These are phyloP conservation scores for Nomia melanderi DNA, from an alignment of 1,140 invertebrate species.

Conservation along the genomic window DNA sequence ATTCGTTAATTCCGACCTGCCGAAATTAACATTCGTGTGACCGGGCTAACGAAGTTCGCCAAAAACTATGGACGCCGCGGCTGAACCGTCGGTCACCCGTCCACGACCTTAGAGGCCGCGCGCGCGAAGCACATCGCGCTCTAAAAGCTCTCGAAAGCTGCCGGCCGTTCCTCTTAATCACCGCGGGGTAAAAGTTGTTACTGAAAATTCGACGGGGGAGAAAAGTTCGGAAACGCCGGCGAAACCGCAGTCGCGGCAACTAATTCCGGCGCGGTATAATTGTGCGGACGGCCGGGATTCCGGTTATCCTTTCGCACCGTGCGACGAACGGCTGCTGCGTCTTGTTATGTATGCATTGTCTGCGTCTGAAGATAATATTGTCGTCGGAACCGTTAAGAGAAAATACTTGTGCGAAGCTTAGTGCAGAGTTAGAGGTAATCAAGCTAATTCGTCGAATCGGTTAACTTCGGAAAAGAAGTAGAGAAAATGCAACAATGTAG, in stretches of 20 bases:
- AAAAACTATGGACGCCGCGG: neutral
- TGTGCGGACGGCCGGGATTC: conserved; percentile 17
- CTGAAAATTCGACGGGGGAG: conserved; percentile 41
- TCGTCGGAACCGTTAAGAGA: no score
- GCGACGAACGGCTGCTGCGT: conserved; percentile 49
- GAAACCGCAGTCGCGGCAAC: conserved; percentile 37
- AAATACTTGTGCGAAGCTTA: no score
- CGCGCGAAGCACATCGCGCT: neutral
- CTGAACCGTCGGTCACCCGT: no score
- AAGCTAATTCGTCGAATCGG: no score
- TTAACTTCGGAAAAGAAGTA: no score
- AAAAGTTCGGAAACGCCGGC: conserved; percentile 25
- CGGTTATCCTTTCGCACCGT: conserved; percentile 45
- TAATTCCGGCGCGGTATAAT: conserved; percentile 57
- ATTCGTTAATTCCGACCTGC: no score
- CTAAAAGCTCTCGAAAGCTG: conserved; percentile 9
- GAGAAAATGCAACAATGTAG: no score
- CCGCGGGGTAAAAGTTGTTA: conserved; percentile 37
- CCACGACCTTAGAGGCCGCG: neutral
- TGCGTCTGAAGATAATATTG: no score
- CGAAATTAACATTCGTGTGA: neutral
- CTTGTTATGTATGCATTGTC: no score
- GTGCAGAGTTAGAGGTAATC: no score
- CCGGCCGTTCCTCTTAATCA: conserved; percentile 28
- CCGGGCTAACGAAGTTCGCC: neutral